Base-by-base conservation (phyloP, 2,797 vertebrate genomes). In the Pipistrellus pygmaeus region DNA sequence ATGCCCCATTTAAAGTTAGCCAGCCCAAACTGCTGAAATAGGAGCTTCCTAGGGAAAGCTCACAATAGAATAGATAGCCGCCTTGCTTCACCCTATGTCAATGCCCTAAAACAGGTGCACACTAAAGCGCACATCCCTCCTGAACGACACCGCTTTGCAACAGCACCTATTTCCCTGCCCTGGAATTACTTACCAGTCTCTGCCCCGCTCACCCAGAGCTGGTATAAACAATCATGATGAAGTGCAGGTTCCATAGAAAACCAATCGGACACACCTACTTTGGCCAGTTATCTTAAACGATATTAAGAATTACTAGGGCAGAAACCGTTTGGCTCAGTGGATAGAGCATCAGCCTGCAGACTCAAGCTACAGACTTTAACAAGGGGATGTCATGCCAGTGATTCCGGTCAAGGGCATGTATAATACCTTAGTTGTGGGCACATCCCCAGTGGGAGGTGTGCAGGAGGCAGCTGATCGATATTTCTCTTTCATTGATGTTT, bases 1-100 rank as follows among this genome's bases (percentile, higher is more conserved):
- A 48, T 72, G 88, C 72, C 41, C 93, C 78, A 90, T 75, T 92
- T 91, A 62, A 80, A 87, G 60, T 60, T 3, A 88, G 80, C 80
- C 94, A 69, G 83, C 64, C 7, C 38, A 57, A 77, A 69, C 20
- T 86, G 75, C 85, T 48, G 46, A 96, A 94, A 93, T 11, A 73
- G 32, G 53, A 93, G 30, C 27, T 73, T 85, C 82, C 75, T 30
- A 80, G 88, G 62, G 85, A 93, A 57, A 53, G 60, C 55, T 95
- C 77, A 82, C 82, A 75, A 62, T 46, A 85, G 86, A 83, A 60
- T 8, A 35, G 30, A 55, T 12, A 32, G 57, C 76, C 62, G 35
- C 41, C 57, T 89, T 53, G 64, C 38, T 86, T 81, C 9, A 30
- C 18, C 27, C 23, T 73, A 90, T 38, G 46, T 71, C 72, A 89